These are phyloP conservation scores for Conomelus anceps DNA, from an alignment of 2,888 invertebrate genomes.

Conservation along the genomic window DNA sequence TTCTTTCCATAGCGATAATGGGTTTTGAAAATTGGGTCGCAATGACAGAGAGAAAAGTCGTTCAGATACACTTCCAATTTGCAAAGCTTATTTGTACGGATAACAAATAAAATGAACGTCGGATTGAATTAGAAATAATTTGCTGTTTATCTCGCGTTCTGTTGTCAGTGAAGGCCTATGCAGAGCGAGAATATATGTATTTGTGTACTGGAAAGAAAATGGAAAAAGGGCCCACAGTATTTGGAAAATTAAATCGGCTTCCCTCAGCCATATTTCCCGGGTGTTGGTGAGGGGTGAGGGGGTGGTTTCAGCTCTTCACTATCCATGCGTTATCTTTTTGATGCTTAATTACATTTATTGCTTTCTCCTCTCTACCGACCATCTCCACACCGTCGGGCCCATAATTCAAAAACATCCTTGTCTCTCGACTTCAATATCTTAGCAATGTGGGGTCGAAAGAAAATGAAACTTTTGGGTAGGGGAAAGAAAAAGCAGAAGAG, in stretches of 20 bases:
- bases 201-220: not conserved
- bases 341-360: constrained; percentile 25
- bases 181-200: not conserved
- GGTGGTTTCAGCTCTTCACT: not conserved
- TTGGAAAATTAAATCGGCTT: constrained; percentile 11
- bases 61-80: not conserved
- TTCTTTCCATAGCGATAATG: not conserved
- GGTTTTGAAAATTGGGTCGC: not conserved
- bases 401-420: not conserved
- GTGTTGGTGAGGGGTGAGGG: not conserved
- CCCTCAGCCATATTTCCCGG: not conserved
- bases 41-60: not conserved
- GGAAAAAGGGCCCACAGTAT: not conserved
- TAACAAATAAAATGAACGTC: not conserved
- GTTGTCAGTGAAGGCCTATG: not conserved
- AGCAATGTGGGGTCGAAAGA: not conserved
- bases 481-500: not conserved
- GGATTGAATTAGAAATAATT: not conserved
- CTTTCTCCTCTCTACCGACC: constrained; percentile 5
- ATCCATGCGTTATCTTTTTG: constrained; percentile 27
- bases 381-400: not conserved
- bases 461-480: not conserved
- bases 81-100: not conserved
- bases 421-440: not conserved
- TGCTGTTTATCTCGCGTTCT: not conserved